phyloP scores from a whole-genome alignment of 2,797 vertebrate genomes.

The Scomberomorus guttatus region DNA sequence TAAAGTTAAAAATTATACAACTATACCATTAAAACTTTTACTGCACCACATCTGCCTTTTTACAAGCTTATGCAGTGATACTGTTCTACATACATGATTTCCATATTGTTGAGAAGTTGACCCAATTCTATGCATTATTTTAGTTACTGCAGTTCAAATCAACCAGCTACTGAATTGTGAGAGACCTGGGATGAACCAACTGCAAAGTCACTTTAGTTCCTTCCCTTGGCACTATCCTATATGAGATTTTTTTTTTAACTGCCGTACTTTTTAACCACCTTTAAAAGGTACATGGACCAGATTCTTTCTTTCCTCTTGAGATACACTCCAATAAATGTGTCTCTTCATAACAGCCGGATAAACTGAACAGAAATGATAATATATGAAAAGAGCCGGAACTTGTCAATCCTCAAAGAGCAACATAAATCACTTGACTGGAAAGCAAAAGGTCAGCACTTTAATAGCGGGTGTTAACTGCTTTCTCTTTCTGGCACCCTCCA shows the following conservation, averaged over 20 bases:
- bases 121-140: conserved; percentile 48
- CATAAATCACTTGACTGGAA: conserved; percentile 48
- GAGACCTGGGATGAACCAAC: conserved; percentile 45
- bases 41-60: conserved; percentile 27
- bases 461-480: conserved; percentile 44
- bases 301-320: conserved; percentile 16
- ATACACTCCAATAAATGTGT: conserved; percentile 17
- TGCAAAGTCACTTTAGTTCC: conserved; percentile 12
- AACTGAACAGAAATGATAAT: conserved; percentile 66
- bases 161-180: conserved; percentile 28
- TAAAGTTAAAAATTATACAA: conserved; percentile 32
- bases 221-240: conserved; percentile 16
- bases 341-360: conserved; percentile 45
- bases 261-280: conserved; percentile 14
- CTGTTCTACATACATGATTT: conserved; percentile 35
- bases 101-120: conserved; percentile 47
- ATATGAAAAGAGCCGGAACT: conserved; percentile 55
- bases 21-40: conserved; percentile 46
- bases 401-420: conserved; percentile 40
- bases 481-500: conserved; percentile 31
- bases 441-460: conserved; percentile 49
- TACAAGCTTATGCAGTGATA: conserved; percentile 27
- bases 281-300: conserved; percentile 11
- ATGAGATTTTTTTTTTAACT: conserved; percentile 4
- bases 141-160: conserved; percentile 33